Percentiles rank a stretch among this genome's conserved stretches.
Conservation (phyloP, 2,797 vertebrate species). For the Threskiornis aethiopicus region DNA sequence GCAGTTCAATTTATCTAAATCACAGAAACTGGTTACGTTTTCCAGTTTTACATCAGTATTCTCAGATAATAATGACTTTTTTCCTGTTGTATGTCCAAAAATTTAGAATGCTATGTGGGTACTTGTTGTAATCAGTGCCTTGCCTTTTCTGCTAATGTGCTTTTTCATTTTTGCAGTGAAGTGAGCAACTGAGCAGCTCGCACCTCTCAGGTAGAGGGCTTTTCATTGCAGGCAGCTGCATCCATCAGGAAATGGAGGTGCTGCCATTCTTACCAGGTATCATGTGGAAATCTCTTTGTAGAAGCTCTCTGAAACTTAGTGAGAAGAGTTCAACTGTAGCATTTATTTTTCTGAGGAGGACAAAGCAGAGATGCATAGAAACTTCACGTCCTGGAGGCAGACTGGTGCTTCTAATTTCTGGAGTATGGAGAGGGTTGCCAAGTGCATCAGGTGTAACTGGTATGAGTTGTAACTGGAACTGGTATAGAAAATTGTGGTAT, state of each 20-base stretch:
- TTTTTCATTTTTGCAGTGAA: neutral
- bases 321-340: neutral
- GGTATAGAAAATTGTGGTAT: neutral
- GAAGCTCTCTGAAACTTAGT: neutral
- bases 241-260: neutral
- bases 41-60: neutral
- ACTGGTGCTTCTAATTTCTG: neutral
- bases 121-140: neutral
- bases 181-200: neutral
- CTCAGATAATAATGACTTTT: neutral
- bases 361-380: neutral
- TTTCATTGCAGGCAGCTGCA: neutral
- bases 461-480: neutral
- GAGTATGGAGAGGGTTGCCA: no score
- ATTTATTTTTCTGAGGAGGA: neutral
- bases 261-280: neutral
- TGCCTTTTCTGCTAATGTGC: neutral
- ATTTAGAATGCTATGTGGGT: neutral
- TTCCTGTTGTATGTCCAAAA: neutral
- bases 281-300: fast-evolving
- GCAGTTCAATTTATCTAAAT: neutral
- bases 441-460: neutral
- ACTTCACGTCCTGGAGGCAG: neutral
- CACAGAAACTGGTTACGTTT: neutral
- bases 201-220: neutral